Evolutionary conservation across 2,888 invertebrate genomes (phyloP).

Genomic region (Amiota communis): DNA sequence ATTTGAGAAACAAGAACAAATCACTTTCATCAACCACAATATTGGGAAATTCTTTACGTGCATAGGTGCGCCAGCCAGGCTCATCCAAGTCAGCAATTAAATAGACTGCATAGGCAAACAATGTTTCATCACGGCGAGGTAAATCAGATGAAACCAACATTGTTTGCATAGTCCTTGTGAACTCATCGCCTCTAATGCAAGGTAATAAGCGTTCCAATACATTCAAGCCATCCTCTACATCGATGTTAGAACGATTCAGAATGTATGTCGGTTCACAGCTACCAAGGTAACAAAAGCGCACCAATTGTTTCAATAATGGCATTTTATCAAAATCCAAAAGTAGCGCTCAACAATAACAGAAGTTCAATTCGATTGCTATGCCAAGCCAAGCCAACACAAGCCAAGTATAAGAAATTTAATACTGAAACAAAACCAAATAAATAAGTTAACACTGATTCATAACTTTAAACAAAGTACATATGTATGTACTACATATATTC

Average conservation of each 20-base stretch:
- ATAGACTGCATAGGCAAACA: constrained; percentile 65
- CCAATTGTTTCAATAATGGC: constrained; percentile 34
- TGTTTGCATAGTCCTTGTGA: constrained; percentile 46
- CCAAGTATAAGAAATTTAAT: no score
- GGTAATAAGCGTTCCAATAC: constrained; percentile 45
- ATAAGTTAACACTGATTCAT: background rate
- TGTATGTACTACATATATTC: no score
- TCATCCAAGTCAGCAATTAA: constrained; percentile 48
- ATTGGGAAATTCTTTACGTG: constrained; percentile 53
- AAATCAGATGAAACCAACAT: constrained; percentile 46
- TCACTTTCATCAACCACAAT: constrained; percentile 58
- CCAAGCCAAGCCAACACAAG: no score
- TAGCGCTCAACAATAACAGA: no score
- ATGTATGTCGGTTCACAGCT: constrained; percentile 58
- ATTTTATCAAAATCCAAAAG: constrained; percentile 34
- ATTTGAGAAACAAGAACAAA: constrained; percentile 63
- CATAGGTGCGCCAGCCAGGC: constrained; percentile 48
- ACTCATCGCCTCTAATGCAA: no score
- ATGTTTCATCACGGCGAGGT: constrained; percentile 66
- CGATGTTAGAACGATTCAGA: constrained; percentile 40
- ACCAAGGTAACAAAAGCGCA: constrained; percentile 66
- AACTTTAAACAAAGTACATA: no score
- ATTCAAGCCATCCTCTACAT: constrained; percentile 43
- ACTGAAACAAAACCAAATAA: no score
- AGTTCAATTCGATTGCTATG: no score